Conservation (phyloP, 1,140 invertebrate genomes). For the Cydia strobilella region DNA sequence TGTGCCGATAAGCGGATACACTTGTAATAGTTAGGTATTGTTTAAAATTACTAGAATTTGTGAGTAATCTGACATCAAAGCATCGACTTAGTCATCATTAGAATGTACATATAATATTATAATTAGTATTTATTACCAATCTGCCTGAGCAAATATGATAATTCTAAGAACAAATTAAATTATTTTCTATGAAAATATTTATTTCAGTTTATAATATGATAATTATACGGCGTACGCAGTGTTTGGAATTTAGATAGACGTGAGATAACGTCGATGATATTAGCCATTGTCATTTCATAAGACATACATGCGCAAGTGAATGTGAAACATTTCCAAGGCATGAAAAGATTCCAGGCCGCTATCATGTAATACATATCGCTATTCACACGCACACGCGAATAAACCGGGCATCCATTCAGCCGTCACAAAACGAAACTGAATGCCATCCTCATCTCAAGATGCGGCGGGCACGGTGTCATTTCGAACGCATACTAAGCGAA, state of each 20-base stretch:
- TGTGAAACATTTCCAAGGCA: constrained; percentile 25
- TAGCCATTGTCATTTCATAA: constrained; percentile 7
- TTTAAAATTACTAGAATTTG: neutral
- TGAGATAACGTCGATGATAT: neutral
- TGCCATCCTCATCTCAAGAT: constrained; percentile 65
- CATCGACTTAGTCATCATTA: neutral
- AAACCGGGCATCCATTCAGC: constrained; percentile 56
- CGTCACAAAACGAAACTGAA: constrained; percentile 61
- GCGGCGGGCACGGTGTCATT: constrained; percentile 41
- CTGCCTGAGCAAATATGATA: neutral
- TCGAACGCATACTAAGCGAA: neutral
- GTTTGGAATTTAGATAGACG: neutral
- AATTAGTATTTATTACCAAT: constrained; percentile 2
- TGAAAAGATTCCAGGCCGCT: constrained; percentile 25
- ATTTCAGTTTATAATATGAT: no score
- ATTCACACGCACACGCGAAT: constrained; percentile 45
- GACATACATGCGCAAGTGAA: constrained; percentile 6
- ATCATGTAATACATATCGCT: constrained; percentile 38
- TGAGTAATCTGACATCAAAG: neutral
- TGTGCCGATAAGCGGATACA: neutral
- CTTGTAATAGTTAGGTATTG: neutral
- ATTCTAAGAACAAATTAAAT: no score
- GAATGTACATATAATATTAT: neutral
- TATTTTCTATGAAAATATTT: no score
- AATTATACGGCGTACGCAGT: neutral